Base-by-base conservation (phyloP, 2,797 vertebrate genomes). In the Sebastes minor region DNA sequence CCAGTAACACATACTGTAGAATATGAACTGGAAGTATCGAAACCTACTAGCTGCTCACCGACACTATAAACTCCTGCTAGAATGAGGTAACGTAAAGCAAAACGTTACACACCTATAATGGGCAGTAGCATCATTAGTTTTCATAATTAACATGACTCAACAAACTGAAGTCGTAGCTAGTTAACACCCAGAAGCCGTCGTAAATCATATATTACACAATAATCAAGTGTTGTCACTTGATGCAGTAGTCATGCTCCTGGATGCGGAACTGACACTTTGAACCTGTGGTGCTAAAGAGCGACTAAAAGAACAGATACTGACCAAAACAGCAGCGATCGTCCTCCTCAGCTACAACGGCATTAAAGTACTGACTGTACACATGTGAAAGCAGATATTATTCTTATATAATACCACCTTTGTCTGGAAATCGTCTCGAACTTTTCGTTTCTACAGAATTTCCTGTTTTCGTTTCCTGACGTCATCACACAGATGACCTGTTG, bases 211-310 rank as follows among this genome's bases (percentile, higher is more conserved):
- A 27, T 23, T 6, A 35, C 18, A 42, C 2, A 53, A 2, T 11
- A 27, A 25, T 42, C 2, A 16, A 35, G 8, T 46, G 53, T 61
- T 78, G 71, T 82, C 33, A 78, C 70, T 80, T 81, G 63, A 66
- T 53, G 56, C 57, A 72, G 0, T 8, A 71, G 69, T 38, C 76
- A 77, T 89, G 76, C 62, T 35, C 18, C 16, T 61, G 59, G 70
- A 93, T 89, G 89, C 91, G 94, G 94, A 94, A 94, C 91, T 94
- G 52, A 60, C 84, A 80, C 74, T 77, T 81, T 53, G 16, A 76
- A 57, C 2, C 35, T 59, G 52, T n/a, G 35, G 0, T 42, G 20
- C 53, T 30, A 22, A 72, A 77, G 64, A 30, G 9, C 27, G 2
- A 10, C 28, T 55, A 42, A 38, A 65, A 75, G 2, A 16, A n/a